Evolutionary conservation across 2,797 vertebrate species (phyloP).

Genomic region (Clarias laeviceps): DNA sequence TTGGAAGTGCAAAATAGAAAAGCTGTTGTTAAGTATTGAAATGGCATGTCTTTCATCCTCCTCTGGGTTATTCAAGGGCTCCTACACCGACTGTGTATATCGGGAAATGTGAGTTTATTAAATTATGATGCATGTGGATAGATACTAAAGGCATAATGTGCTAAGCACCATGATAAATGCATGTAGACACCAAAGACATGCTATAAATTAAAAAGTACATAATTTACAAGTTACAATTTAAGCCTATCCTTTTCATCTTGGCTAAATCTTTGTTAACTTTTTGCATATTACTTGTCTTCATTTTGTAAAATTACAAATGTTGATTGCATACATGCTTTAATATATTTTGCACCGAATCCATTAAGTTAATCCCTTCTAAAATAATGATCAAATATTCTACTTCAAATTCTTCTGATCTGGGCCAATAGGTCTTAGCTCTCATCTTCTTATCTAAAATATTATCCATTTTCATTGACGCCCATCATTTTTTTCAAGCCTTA

Average conservation of each 20-base stretch:
- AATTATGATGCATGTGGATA: not conserved
- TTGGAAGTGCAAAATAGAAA: not conserved
- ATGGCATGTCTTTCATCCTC: not conserved
- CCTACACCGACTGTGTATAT: not conserved
- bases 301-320: not conserved
- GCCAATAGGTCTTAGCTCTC: not conserved
- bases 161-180: too few relatives aligned
- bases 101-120: not conserved
- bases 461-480: not conserved
- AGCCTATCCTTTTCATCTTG: not conserved
- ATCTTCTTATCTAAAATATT: not conserved
- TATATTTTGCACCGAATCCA: not conserved
- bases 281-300: not conserved
- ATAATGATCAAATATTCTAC: not conserved
- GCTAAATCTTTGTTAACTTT: not conserved
- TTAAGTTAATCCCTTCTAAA: not conserved
- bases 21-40: not conserved
- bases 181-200: not conserved
- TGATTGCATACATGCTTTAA: not conserved
- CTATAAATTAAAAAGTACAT: not conserved
- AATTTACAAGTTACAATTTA: not conserved
- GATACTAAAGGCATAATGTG: not conserved
- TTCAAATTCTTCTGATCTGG: not conserved
- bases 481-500: not conserved
- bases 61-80: not conserved